phyloP scores from a whole-genome alignment of 2,888 invertebrate species.

The Adineta ricciae region DNA sequence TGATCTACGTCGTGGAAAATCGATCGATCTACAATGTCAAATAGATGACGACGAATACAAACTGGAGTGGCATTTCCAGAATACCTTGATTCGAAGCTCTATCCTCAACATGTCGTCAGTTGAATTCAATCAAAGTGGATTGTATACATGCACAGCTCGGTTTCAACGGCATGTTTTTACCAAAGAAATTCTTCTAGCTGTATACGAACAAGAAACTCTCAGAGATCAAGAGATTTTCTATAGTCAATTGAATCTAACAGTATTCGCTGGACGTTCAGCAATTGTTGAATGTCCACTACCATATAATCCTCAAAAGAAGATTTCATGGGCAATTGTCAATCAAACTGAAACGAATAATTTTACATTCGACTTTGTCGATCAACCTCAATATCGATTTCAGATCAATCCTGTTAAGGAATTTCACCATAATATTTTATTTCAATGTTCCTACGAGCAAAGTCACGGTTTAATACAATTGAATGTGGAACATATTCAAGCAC shows the following conservation, averaged over 20 bases:
- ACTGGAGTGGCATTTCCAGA: neutral
- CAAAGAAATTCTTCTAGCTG: neutral
- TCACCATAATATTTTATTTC: neutral
- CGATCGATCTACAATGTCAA: neutral
- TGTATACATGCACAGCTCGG: neutral
- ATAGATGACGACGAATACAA: neutral
- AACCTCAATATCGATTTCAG: neutral
- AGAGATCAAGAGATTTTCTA: neutral
- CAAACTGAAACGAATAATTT: neutral
- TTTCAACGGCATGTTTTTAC: neutral
- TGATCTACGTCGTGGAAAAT: neutral
- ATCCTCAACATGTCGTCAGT: neutral
- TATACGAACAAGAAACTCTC: neutral
- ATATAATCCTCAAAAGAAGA: neutral
- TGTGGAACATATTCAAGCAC: constrained; percentile 45
- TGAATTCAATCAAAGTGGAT: neutral
- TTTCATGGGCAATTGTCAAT: neutral
- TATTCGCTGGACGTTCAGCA: neutral
- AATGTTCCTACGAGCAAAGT: neutral
- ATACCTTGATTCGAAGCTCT: neutral
- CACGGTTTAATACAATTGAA: neutral
- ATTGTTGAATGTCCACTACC: neutral
- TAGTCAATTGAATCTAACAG: neutral
- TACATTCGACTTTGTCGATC: neutral
- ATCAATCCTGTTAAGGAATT: neutral